Evolutionary conservation across 1,140 invertebrate species (phyloP).

Genomic region (Apolygus lucorum): DNA sequence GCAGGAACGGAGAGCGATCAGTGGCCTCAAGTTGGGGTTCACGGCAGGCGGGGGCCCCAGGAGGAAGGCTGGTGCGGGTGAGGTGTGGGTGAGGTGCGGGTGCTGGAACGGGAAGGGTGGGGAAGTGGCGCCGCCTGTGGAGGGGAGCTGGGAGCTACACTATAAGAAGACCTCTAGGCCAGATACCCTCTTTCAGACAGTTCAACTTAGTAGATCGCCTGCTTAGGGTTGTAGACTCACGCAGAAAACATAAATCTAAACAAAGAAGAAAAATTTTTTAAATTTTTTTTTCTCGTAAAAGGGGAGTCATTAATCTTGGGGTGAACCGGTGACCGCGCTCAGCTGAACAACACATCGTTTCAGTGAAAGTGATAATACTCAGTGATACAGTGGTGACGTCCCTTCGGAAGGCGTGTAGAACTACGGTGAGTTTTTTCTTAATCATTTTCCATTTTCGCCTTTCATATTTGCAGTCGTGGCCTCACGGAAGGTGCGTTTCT

Average conservation of each 20-base stretch:
- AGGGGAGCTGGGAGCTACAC: slow-evolving; percentile 11
- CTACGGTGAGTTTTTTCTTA: slow-evolving; percentile 1
- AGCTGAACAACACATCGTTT: background rate
- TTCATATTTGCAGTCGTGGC: too few relatives aligned
- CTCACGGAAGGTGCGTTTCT: too few relatives aligned
- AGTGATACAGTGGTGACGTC: background rate
- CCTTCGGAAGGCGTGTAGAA: background rate
- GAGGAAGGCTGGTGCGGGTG: too few relatives aligned
- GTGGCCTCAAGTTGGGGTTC: too few relatives aligned
- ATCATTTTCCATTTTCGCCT: too few relatives aligned
- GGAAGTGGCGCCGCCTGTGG: background rate
- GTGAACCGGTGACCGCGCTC: too few relatives aligned
- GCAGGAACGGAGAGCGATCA: too few relatives aligned
- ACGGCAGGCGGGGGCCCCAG: background rate
- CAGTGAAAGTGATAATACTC: background rate
- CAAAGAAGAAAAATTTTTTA: too few relatives aligned
- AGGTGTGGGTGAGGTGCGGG: background rate
- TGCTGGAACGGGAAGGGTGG: background rate
- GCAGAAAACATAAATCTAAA: background rate
- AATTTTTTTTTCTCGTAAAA: too few relatives aligned
- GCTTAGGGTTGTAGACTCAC: background rate
- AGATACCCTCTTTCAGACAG: slow-evolving; percentile 16
- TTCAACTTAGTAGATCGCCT: slow-evolving; percentile 6
- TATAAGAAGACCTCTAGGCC: slow-evolving; percentile 14
- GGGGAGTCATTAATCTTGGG: too few relatives aligned